phyloP scores from a whole-genome alignment of 2,113 vertebrate species.

The Egretta garzetta region DNA sequence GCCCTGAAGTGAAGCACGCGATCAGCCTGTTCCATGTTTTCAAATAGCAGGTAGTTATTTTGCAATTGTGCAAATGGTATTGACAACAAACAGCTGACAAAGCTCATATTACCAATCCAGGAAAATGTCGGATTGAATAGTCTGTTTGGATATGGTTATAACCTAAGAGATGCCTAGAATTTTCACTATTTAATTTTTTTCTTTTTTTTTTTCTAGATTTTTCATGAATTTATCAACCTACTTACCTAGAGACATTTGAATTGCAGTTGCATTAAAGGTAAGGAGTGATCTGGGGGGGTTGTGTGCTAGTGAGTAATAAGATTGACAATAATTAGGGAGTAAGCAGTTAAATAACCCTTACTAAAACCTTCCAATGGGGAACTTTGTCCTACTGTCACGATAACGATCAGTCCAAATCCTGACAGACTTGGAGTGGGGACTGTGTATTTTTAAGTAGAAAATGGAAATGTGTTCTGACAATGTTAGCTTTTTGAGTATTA shows the following conservation, averaged over 20 bases:
- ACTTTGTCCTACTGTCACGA: neutral
- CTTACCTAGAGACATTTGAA: neutral
- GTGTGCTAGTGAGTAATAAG: neutral
- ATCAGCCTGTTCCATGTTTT: neutral
- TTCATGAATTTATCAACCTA: accelerated
- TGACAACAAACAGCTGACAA: neutral
- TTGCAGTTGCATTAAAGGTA: neutral
- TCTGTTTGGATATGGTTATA: neutral
- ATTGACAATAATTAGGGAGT: neutral
- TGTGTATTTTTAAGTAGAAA: neutral
- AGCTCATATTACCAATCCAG: neutral
- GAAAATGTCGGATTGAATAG: neutral
- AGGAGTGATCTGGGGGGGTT: neutral
- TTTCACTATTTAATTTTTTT: neutral
- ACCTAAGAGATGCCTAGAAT: neutral
- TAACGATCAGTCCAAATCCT: neutral
- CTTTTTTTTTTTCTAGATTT: neutral
- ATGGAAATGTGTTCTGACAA: neutral
- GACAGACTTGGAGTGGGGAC: neutral
- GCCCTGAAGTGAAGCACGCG: neutral
- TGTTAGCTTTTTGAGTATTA: neutral
- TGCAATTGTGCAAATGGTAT: neutral
- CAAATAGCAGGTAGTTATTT: neutral
- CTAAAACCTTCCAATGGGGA: neutral
- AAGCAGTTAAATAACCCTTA: neutral